phyloP scores from a whole-genome alignment of 2,797 vertebrate species.

The Phataginus tetradactyla region DNA sequence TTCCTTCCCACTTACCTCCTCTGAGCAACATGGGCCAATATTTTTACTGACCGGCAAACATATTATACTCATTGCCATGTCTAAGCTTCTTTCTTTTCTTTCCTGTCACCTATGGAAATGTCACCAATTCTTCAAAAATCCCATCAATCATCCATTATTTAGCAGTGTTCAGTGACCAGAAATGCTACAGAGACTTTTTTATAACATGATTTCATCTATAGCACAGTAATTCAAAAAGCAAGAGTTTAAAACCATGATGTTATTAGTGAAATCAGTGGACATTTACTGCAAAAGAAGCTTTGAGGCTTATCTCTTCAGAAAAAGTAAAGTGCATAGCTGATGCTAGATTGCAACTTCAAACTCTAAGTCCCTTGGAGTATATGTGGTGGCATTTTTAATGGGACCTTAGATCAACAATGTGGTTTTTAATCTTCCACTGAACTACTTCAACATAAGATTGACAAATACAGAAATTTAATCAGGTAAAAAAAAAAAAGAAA shows the following conservation, averaged over 20 bases:
- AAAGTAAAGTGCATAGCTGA: neutral
- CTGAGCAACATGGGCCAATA: neutral
- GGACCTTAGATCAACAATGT: neutral
- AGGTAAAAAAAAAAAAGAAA: no score
- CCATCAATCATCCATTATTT: neutral
- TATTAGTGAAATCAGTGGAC: neutral
- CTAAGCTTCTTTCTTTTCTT: neutral
- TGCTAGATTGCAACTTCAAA: neutral
- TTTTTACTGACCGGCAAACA: neutral
- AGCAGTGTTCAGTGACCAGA: neutral
- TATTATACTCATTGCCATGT: neutral
- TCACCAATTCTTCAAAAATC: neutral
- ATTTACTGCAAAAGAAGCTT: neutral
- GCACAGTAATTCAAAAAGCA: neutral
- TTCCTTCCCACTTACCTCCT: neutral
- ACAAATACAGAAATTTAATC: no score
- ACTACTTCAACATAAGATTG: neutral
- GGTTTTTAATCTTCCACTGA: neutral
- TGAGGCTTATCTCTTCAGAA: neutral
- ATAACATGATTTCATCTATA: neutral
- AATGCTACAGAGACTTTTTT: neutral
- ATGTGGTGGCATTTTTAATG: neutral
- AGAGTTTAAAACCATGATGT: neutral
- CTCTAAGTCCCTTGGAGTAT: neutral
- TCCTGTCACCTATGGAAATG: conserved; percentile 14